phyloP scores from a whole-genome alignment of 2,797 vertebrate species.

The Alosa sapidissima region DNA sequence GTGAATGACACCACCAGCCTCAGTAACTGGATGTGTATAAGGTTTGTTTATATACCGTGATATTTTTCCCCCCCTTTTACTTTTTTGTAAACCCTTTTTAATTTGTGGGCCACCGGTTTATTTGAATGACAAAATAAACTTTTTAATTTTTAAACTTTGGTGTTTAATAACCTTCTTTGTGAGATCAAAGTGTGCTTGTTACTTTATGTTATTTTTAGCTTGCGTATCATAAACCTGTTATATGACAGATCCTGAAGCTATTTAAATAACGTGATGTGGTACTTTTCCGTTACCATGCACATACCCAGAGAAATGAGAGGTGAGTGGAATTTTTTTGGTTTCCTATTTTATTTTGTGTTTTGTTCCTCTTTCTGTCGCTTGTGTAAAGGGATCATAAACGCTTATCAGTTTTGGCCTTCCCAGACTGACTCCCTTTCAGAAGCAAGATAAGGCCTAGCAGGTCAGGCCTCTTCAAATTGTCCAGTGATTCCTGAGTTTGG shows the following conservation, averaged over 20 bases:
- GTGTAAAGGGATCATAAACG: not conserved
- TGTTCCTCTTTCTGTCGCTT: not conserved
- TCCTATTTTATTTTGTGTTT: constrained; percentile 1
- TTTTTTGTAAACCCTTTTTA: constrained; percentile 87
- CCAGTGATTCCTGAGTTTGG: not conserved
- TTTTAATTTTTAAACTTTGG: constrained; percentile 75
- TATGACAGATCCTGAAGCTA: not conserved
- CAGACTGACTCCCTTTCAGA: not conserved
- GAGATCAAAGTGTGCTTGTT: constrained; percentile 42
- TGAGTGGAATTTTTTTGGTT: not conserved
- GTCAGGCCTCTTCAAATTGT: not conserved
- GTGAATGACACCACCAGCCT: constrained; percentile 77
- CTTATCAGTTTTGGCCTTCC: constrained; percentile 1
- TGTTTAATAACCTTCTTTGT: constrained; percentile 49
- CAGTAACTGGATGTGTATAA: constrained; percentile 73
- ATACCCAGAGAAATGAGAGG: not conserved
- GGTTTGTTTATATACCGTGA: constrained; percentile 83
- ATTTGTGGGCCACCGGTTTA: constrained; percentile 89
- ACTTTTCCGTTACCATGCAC: not conserved
- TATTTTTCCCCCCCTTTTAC: constrained; percentile 52
- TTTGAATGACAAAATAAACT: constrained; percentile 83
- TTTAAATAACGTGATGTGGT: not conserved
- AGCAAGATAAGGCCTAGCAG: not conserved
- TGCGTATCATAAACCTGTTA: not conserved
- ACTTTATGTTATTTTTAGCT: not conserved